Conservation (phyloP, 2,888 invertebrate genomes). For the Xanthia togata region DNA sequence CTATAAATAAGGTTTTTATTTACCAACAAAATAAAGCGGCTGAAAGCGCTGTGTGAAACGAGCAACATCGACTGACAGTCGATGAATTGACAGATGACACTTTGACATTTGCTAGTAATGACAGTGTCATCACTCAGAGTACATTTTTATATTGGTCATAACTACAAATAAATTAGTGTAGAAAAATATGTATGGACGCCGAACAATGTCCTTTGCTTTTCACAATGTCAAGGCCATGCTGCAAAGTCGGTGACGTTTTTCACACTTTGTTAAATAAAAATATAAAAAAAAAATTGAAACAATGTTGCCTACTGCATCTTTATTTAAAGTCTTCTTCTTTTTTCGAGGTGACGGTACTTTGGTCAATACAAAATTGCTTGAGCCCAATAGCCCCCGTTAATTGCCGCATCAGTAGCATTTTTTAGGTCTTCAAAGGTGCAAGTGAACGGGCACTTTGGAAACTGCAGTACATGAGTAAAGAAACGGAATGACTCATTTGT, state of each 20-base stretch:
- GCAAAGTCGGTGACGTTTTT: background rate
- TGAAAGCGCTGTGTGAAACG: too few relatives aligned
- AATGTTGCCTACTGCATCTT: background rate
- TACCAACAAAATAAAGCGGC: too few relatives aligned
- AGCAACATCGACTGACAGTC: too few relatives aligned
- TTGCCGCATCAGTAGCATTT: background rate
- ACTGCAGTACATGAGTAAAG: background rate
- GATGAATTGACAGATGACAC: too few relatives aligned
- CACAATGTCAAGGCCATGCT: background rate
- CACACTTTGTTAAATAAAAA: slow-evolving; percentile 1
- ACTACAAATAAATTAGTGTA: too few relatives aligned
- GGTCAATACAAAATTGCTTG: background rate
- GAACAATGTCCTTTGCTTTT: too few relatives aligned
- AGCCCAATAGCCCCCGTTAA: background rate
- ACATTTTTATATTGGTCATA: too few relatives aligned
- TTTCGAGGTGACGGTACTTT: background rate
- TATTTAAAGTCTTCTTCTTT: background rate
- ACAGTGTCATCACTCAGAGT: too few relatives aligned
- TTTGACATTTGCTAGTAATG: too few relatives aligned
- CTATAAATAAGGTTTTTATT: too few relatives aligned
- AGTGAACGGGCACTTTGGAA: background rate
- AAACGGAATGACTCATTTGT: background rate
- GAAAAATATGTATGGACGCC: too few relatives aligned
- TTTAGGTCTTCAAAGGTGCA: background rate
- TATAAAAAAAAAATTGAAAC: background rate